A percentile compares a stretch with the other conserved stretches of the same genome.
Conservation (phyloP, 2,888 invertebrate species). For the Molorchus minor region DNA sequence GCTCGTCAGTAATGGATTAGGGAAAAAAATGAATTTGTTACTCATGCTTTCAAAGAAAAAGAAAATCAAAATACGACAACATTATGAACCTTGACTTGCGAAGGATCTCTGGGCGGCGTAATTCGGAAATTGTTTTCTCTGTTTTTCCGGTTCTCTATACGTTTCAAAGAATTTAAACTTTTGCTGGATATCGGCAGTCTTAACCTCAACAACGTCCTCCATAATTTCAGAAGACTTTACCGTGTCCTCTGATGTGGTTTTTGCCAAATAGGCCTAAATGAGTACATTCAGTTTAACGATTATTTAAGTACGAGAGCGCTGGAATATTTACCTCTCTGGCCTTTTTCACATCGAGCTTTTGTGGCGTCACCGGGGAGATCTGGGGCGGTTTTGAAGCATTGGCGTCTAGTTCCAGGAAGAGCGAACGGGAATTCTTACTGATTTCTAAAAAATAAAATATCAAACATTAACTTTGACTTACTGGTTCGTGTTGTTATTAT, state of each 20-base stretch:
- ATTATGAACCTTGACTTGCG: constrained; percentile 68
- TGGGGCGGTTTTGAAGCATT: constrained; percentile 72
- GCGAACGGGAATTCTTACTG: constrained; percentile 85
- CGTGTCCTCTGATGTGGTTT: constrained; percentile 72
- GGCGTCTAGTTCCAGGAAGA: constrained; percentile 88
- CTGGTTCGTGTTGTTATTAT: neutral
- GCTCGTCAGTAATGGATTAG: constrained; percentile 17
- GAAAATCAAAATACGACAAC: constrained; percentile 14
- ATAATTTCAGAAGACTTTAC: constrained; percentile 75
- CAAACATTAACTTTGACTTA: neutral
- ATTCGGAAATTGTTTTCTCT: constrained; percentile 82
- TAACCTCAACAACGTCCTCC: constrained; percentile 79
- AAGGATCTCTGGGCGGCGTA: constrained; percentile 85
- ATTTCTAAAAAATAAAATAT: constrained; percentile 68
- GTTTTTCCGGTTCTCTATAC: constrained; percentile 76
- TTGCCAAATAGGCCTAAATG: constrained; percentile 64
- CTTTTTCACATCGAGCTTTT: constrained; percentile 69
- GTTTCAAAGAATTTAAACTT: constrained; percentile 93
- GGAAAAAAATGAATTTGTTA: constrained; percentile 24
- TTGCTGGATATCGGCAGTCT: constrained; percentile 84
- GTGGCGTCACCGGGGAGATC: constrained; percentile 68
- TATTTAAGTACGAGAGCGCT: too few relatives aligned
- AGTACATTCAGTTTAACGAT: too few relatives aligned
- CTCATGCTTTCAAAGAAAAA: constrained; percentile 35
- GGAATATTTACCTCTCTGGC: constrained; percentile 65